Conservation (phyloP, 2,888 invertebrate species). For the Drosophila greeni region DNA sequence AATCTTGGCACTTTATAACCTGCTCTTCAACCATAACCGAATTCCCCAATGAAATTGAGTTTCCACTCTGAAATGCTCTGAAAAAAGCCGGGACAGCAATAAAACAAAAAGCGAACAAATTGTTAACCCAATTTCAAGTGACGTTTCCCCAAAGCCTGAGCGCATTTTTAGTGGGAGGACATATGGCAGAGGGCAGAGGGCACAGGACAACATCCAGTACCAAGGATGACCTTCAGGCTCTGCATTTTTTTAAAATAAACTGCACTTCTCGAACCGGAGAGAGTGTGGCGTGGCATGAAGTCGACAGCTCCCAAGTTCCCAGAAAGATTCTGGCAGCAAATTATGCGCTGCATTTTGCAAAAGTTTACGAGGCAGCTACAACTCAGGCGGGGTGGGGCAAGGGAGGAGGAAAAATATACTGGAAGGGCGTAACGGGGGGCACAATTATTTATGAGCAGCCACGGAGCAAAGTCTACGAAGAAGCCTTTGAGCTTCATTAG, state of each 20-base stretch:
- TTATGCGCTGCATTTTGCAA: constrained; percentile 63
- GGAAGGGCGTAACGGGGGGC: constrained; percentile 15
- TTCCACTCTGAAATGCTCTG: constrained; percentile 8
- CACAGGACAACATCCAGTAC: constrained; percentile 19
- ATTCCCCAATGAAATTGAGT: constrained; percentile 33
- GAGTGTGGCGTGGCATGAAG: constrained; percentile 13
- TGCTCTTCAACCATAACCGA: constrained; percentile 8
- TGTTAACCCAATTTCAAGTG: constrained; percentile 61
- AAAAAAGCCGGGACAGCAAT: constrained; percentile 12
- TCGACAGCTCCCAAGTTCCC: constrained; percentile 36
- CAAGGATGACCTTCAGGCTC: constrained; percentile 50
- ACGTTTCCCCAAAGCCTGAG: constrained; percentile 55
- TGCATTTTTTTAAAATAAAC: constrained; percentile 41
- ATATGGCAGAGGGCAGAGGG: constrained; percentile 4
- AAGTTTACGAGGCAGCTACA: constrained; percentile 29
- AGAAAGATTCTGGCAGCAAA: constrained; percentile 44
- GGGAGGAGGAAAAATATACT: background rate
- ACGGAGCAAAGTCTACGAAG: constrained; percentile 46
- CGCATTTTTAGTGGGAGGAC: constrained; percentile 30
- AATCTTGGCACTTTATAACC: background rate
- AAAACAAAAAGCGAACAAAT: constrained; percentile 44
- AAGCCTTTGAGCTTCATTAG: constrained; percentile 49
- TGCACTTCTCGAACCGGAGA: constrained; percentile 45
- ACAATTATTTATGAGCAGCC: constrained; percentile 59
- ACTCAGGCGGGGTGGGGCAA: background rate